Evolutionary conservation across 2,797 vertebrate species (phyloP), one percentile per base, ranked within the genome.

Genomic region (Ciconia nigra): DNA sequence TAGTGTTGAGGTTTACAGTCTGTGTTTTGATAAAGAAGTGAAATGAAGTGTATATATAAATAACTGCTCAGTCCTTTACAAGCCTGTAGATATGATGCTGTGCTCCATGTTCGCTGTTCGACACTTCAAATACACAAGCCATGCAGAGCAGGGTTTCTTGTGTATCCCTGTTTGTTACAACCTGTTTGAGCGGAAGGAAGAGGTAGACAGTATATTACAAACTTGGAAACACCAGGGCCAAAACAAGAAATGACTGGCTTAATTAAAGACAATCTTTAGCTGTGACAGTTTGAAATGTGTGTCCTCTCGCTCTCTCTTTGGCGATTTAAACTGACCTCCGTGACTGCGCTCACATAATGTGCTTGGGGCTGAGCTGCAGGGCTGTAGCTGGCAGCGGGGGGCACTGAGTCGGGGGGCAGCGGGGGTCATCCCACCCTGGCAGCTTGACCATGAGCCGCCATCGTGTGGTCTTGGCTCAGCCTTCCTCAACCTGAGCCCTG

Each of bases 11-110:
- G 99, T 99, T 99, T 98, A 98, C 98, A 99, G 99, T 99, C 99
- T 98, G 98, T 98, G 97, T 98, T 98, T 98, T 85, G 79, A 97
- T 97, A 97, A 98, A 97, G 98, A 97, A 97, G 97, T 97, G 95
- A 96, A 97, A 97, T 94, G 95, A 98, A 98, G 97, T 93, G 97
- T 92, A 91, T 91, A 97, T 98, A 98, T 98, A 98, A 98, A 98
- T 98, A 98, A 98, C 93, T 76, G 97, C 97, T 99, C 98, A 99
- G 98, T 99, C 99, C 98, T 99, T 99, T 97, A 99, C 99, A 98
- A 99, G 99, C 98, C 99, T 99, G 99, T 99, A 99, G 99, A 99
- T 99, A 87, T 99, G 99, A 98, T 99, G 99, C 97, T 99, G 99
- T 96, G 99, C 99, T 82, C 99, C 99, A 5, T 99, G 99, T 97